phyloP scores from a whole-genome alignment of 2,113 vertebrate genomes.

The Gobio gobio region DNA sequence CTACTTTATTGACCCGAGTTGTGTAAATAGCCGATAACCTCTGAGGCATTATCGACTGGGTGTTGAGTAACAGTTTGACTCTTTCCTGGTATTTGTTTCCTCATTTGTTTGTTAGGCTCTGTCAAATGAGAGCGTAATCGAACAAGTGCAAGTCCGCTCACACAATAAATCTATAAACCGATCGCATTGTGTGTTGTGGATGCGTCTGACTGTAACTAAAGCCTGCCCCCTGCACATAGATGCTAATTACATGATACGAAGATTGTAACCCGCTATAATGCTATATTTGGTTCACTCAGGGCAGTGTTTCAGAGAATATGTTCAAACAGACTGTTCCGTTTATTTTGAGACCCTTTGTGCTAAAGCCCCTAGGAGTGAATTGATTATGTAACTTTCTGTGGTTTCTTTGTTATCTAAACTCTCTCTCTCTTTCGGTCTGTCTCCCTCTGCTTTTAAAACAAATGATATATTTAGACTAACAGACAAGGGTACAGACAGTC shows the following conservation, averaged over 20 bases:
- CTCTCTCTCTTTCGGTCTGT: not conserved
- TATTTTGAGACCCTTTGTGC: conserved; percentile 25
- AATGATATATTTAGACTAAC: conserved; percentile 3
- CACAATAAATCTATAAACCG: conserved; percentile 14
- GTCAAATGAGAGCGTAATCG: conserved; percentile 2
- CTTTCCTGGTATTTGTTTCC: conserved; percentile 3
- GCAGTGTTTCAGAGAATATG: conserved; percentile 14
- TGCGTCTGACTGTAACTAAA: conserved; percentile 10
- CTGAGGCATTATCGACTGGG: not conserved
- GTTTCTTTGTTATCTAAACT: not conserved
- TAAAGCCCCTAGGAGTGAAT: not conserved
- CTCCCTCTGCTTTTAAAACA: conserved; percentile 29
- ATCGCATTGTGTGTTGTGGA: conserved; percentile 7
- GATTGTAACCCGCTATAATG: conserved; percentile 6
- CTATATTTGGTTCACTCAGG: conserved; percentile 20
- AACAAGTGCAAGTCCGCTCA: not conserved
- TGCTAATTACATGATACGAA: conserved; percentile 2
- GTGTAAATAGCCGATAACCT: conserved; percentile 2
- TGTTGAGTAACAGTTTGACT: conserved; percentile 38
- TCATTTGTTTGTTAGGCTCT: conserved; percentile 33
- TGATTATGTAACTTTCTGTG: conserved; percentile 43
- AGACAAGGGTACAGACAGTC: conserved; percentile 2
- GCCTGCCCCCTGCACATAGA: not conserved
- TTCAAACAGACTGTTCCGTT: conserved; percentile 23
- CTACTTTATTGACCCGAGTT: conserved; percentile 5